Conservation (phyloP, 2,113 vertebrate genomes). For the Tylochromis polylepis region DNA sequence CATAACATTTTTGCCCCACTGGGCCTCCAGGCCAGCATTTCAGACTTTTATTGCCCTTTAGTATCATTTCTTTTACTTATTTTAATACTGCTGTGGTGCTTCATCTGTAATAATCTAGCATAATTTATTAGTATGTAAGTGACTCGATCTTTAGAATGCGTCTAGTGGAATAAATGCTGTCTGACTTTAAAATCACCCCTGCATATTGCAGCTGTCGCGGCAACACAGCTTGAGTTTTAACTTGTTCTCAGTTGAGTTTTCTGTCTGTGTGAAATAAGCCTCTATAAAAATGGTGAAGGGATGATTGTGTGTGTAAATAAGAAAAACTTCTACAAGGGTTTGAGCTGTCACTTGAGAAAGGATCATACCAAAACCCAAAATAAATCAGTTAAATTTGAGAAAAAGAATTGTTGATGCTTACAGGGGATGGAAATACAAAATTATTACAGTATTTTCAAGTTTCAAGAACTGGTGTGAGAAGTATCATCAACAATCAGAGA, state of each 20-base stretch:
- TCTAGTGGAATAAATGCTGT: neutral
- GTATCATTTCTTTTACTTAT: neutral
- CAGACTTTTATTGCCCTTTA: neutral
- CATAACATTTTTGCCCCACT: neutral
- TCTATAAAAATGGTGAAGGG: neutral
- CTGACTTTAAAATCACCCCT: neutral
- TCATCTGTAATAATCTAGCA: neutral
- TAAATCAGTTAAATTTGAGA: neutral
- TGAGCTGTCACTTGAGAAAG: accelerated
- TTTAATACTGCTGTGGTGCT: neutral
- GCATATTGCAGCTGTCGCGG: neutral
- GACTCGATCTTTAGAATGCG: neutral
- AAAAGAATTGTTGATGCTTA: neutral
- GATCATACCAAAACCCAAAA: neutral
- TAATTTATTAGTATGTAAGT: neutral
- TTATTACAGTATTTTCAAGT: neutral
- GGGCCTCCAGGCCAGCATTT: neutral
- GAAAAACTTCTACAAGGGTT: neutral
- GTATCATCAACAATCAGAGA: neutral
- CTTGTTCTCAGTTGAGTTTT: neutral
- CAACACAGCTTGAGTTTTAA: neutral
- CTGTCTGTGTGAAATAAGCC: neutral
- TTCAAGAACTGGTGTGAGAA: neutral
- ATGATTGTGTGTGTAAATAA: neutral
- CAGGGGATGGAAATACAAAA: neutral